phyloP scores from a whole-genome alignment of 2,888 invertebrate genomes.

The Sylvicola fuscatus region DNA sequence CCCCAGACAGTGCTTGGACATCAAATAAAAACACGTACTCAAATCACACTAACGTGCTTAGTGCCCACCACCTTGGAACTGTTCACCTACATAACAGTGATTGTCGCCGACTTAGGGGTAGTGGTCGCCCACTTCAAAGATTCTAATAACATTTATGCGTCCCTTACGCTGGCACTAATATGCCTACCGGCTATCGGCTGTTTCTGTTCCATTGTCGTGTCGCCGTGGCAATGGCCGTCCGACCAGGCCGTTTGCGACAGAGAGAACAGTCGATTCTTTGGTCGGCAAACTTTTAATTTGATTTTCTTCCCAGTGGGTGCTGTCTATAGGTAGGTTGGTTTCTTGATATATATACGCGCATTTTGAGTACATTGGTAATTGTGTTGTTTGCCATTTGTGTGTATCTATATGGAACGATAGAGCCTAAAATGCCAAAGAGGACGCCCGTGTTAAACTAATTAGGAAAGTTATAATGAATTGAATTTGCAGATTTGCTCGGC shows the following conservation, averaged over 20 bases:
- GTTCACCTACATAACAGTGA: constrained; percentile 40
- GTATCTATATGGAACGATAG: neutral
- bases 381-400: neutral
- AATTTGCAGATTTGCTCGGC: constrained; percentile 38
- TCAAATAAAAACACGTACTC: constrained; percentile 19
- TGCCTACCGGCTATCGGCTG: constrained; percentile 35
- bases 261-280: constrained; percentile 27
- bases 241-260: constrained; percentile 23
- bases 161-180: constrained; percentile 27
- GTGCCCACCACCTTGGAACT: constrained; percentile 36
- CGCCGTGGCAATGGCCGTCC: constrained; percentile 34
- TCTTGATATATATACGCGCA: neutral
- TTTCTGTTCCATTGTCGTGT: constrained; percentile 34
- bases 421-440: neutral
- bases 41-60: constrained; percentile 24
- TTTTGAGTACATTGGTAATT: neutral
- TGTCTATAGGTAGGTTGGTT: constrained; percentile 32
- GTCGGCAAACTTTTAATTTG: constrained; percentile 28
- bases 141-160: constrained; percentile 30
- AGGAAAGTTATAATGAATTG: no score
- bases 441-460: no score
- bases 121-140: constrained; percentile 40
- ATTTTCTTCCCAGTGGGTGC: constrained; percentile 37
- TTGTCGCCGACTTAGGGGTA: constrained; percentile 44
- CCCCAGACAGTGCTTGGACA: constrained; percentile 20